phyloP scores from a whole-genome alignment of 2,113 vertebrate genomes.

The Phrynosoma platyrhinos region DNA sequence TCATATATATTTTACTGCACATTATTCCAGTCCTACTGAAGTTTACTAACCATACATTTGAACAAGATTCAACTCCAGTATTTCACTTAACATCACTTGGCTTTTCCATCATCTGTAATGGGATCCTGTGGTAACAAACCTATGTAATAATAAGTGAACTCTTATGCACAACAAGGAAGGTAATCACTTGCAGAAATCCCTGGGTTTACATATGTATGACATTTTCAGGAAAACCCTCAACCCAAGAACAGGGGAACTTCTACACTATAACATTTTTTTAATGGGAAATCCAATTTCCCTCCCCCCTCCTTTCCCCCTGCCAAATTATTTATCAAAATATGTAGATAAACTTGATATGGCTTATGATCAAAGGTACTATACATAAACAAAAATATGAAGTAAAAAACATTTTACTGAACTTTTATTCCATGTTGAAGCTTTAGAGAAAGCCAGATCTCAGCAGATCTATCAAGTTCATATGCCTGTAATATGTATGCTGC shows the following conservation, averaged over 20 bases:
- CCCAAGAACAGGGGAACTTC: background rate
- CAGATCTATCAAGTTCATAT: slow-evolving; percentile 55
- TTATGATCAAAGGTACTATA: background rate
- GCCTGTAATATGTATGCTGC: slow-evolving; percentile 63
- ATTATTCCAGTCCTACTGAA: no score
- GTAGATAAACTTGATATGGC: slow-evolving; percentile 59
- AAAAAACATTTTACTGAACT: slow-evolving; percentile 61
- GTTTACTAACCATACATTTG: no score
- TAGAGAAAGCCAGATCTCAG: slow-evolving; percentile 40
- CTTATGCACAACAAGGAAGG: background rate
- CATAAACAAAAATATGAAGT: slow-evolving; percentile 35
- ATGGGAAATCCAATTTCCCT: background rate
- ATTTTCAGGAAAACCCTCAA: no score
- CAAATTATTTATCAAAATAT: slow-evolving; percentile 48
- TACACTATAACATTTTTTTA: background rate
- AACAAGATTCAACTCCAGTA: no score
- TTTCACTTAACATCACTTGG: no score
- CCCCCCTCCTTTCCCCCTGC: background rate
- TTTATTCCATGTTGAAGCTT: slow-evolving; percentile 65
- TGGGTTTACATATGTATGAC: background rate
- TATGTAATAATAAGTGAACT: background rate
- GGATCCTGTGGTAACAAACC: background rate
- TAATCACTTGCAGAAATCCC: background rate
- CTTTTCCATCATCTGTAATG: background rate
- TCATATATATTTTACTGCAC: no score